Base-by-base conservation (phyloP, 2,888 invertebrate genomes). In the Ophioninae sp. region DNA sequence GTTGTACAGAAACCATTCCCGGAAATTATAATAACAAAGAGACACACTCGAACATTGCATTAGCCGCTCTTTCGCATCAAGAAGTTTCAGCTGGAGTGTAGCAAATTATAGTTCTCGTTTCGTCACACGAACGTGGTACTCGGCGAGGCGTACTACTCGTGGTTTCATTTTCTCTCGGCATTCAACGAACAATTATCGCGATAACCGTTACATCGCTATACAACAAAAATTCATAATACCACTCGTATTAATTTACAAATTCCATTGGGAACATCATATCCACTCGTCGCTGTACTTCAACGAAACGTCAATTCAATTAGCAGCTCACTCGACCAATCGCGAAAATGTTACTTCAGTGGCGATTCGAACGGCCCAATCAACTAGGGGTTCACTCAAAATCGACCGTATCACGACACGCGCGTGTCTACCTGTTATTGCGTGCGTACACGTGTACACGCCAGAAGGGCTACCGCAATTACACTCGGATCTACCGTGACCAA, bases 301-400 rank as follows among this genome's bases (percentile, higher is more conserved):
- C 76, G 78, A 79, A 74, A 83, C 83, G 83, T 78, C 81, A 77
- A 86, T 85, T 88, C 85, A 86, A 87, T 87, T 86, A 88, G 79
- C 85, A 76, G 84, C 81, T 21, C 85, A 78, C 75, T 84, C 83
- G 74, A 57, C 78, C 73, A 81, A 77, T 73, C 80, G 50, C 13
- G 13, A 67, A 84, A 84, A 78, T 23, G 69, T 81, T 70, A 37
- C 67, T 75, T 59, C 70, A 80, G 61, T 77, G 80, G 79, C 80
- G 73, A 67, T 78, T 44, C 77, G 62, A 68, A 37, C 39, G 20
- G 39, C 1, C 44, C 20, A 20, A 50, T 62, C 74, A 64, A 74
- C 44, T 17, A 75, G 74, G 74, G 70, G 23, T 8, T 64, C 74
- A 74, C 67, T 50, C 30, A 13, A 72, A 44, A 61, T 67, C 20